Evolutionary conservation across 2,888 invertebrate genomes (phyloP).

Genomic region (Bombyx huttoni): DNA sequence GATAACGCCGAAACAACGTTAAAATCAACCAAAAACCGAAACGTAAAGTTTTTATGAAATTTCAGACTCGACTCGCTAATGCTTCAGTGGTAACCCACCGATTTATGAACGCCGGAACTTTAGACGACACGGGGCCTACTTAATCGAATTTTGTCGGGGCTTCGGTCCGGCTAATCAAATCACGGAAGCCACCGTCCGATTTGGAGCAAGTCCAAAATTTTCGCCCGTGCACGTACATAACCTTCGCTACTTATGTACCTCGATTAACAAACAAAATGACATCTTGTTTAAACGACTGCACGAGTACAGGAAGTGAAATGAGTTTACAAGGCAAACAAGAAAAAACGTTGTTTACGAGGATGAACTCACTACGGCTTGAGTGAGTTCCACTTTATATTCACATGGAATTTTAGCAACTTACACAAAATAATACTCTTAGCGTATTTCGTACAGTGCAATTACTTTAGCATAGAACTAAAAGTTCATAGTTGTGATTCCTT

Average conservation of each 20-base stretch:
- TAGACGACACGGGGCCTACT: conserved; percentile 8
- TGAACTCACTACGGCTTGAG: background rate
- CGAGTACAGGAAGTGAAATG: background rate
- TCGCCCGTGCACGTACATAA: conserved; percentile 1
- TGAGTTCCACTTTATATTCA: background rate
- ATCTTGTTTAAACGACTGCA: background rate
- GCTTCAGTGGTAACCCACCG: background rate
- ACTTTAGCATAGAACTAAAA: background rate
- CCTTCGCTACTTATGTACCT: background rate
- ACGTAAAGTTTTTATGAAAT: background rate
- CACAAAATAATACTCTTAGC: background rate
- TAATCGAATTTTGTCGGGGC: conserved; percentile 32
- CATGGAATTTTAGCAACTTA: background rate
- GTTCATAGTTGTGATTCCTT: too few relatives aligned
- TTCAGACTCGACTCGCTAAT: background rate
- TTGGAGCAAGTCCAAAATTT: conserved; percentile 15
- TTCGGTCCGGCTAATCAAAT: conserved; percentile 28
- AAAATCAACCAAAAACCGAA: background rate
- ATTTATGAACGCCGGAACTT: conserved; percentile 5
- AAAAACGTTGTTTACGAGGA: background rate
- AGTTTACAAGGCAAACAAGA: background rate
- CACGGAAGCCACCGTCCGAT: conserved; percentile 12
- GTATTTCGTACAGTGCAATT: background rate
- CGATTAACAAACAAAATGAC: background rate
- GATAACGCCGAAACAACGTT: background rate